Base-by-base conservation (phyloP, 1,140 invertebrate species). In the Diorhabda carinulata region DNA sequence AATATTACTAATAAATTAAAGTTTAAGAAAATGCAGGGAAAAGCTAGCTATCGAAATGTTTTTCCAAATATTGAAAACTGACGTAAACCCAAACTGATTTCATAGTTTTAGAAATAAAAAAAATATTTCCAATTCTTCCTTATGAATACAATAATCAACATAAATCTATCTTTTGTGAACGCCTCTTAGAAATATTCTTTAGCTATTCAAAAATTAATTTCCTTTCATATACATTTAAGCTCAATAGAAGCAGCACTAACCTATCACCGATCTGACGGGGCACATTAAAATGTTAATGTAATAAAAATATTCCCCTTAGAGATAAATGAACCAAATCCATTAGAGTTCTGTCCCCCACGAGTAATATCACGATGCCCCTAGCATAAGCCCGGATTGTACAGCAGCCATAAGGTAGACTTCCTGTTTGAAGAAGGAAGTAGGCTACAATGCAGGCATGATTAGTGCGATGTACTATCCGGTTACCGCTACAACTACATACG, bases 371-470 rank as follows among this genome's bases (percentile, higher is more conserved):
- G 47, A 52, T 52, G 47, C 6, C n/a, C 47, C 6, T 8, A n/a
- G 47, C 47, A 52, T 6, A 52, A 52, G 47, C 47, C 47, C 47
- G 47, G 47, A 52, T 52, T 52, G 47, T 52, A 52, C n/a, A 52
- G 47, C 47, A 6, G 47, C 47, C 47, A 52, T 52, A 52, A 52
- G 47, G 47, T 52, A 52, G 47, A 52, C 47, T 52, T 52, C 47
- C 47, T 52, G 47, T 52, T 52, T 52, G 47, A 52, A 52, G 47
- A 52, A 52, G 47, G 47, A 52, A 52, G 47, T 52, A n/a, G 47
- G 47, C 47, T 6, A 52, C 47, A 52, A 52, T 52, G 47, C 47
- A 52, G 47, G 47, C 47, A 6, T 52, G 47, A 52, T 52, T 52
- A 52, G 6, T 52, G 47, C 47, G n/a, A 52, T n/a, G 47, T 52